A percentile compares a stretch with the other conserved stretches of the same genome.
phyloP scores from a whole-genome alignment of 2,113 vertebrate species.

The Callocephalon fimbriatum region DNA sequence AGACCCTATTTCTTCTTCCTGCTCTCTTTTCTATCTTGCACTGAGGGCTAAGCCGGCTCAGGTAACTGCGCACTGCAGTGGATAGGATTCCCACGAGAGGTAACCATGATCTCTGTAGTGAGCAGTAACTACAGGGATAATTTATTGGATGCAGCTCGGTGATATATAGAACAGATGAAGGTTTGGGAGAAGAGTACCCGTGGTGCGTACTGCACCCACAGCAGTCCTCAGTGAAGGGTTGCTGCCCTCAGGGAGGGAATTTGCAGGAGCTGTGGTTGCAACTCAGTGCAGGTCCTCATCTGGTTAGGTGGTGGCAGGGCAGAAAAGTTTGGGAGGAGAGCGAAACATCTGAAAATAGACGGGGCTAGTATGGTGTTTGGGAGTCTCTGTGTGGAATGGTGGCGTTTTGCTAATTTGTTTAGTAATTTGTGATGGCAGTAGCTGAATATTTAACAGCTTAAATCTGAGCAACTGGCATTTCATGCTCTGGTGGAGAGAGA shows the following conservation, averaged over 20 bases:
- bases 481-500: constrained; percentile 22
- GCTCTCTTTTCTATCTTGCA: background rate
- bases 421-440: constrained; percentile 24
- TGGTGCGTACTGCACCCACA: background rate
- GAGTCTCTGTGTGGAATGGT: background rate
- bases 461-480: constrained; percentile 51
- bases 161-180: background rate
- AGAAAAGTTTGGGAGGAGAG: background rate
- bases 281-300: rapidly evolving
- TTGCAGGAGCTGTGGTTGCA: background rate
- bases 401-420: constrained; percentile 17
- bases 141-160: background rate
- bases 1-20: background rate
- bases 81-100: background rate
- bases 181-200: rapidly evolving
- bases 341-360: background rate
- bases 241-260: background rate
- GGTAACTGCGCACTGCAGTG: background rate
- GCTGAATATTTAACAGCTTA: constrained; percentile 30
- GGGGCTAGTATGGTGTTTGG: background rate
- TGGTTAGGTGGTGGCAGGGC: background rate
- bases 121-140: background rate
- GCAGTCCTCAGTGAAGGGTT: background rate
- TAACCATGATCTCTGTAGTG: background rate
- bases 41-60: background rate